Base-by-base conservation (phyloP, 1,140 invertebrate genomes). In the Nasonia longicornis region DNA sequence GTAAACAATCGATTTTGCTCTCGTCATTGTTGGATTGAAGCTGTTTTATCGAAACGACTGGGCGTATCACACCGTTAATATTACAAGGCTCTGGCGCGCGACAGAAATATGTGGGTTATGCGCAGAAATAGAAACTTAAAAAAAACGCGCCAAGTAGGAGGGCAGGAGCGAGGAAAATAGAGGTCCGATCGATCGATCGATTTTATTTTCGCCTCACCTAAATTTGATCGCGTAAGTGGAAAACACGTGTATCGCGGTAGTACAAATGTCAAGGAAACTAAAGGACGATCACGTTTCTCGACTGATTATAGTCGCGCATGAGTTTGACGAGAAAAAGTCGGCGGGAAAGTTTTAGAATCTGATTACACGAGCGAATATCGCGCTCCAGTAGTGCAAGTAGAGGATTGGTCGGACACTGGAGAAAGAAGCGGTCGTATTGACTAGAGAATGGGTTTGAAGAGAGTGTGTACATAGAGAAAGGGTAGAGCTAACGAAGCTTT, bases 51-150 rank as follows among this genome's bases (percentile, higher is more conserved):
- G 3, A 67, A 29, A 10, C 26, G 16, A 58, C 14, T 58, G 52
- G 45, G 45, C 1, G 29, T 67, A 67, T 22, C 3, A 26, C 6
- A 66, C 10, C 10, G 20, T 29, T 10, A 67, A 26, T 67, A 11
- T 29, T 16, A 10, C 8, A 29, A 67, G 0, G 66, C 14, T 67
- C 29, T 42, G 8, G 38, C 10, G 10, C 2, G 2, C 66, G 29
- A 31, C 22, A 31, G 26, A 67, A 67, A 26, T 67, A 67, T 67
- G 66, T 67, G 26, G 66, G 66, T 67, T 67, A 42, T 42, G 31
- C 2, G 12, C 29, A 14, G 29, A 67, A 31, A 67, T 67, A 67
- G 66, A 67, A 67, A 26, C 22, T 66, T 26, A 26, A 26, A 66
- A 67, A 29, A 67, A 58, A 58, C 16, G 16, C 16, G 16, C 20